These are phyloP conservation scores for Lasioglossum morio DNA, from an alignment of 2,888 invertebrate genomes.

Conservation along the genomic window DNA sequence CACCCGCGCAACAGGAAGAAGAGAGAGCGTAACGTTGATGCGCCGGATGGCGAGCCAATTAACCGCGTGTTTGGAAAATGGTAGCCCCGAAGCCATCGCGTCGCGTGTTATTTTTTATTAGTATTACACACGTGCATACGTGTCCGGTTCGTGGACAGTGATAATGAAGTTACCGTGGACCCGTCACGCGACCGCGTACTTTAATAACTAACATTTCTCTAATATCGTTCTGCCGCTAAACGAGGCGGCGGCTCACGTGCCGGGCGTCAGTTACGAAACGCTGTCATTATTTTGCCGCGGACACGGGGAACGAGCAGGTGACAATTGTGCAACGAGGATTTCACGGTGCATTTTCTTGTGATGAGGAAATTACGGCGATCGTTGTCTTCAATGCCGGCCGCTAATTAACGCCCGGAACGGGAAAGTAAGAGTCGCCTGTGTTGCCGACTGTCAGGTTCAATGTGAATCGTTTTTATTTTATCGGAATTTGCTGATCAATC, in stretches of 20 bases:
- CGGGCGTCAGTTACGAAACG: conserved; percentile 40
- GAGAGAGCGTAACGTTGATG: conserved; percentile 32
- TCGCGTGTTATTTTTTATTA: conserved; percentile 63
- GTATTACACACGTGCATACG: neutral
- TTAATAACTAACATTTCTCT: conserved; percentile 66
- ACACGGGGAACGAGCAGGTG: conserved; percentile 20
- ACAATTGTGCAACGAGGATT: conserved; percentile 26
- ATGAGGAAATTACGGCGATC: conserved; percentile 10
- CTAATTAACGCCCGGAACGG: neutral
- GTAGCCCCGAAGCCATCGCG: conserved; percentile 1
- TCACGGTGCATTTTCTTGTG: neutral
- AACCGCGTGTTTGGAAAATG: conserved; percentile 55
- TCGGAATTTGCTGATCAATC: neutral
- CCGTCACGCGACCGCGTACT: conserved; percentile 51
- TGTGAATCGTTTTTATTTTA: neutral
- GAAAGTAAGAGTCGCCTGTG: neutral
- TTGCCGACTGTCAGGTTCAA: neutral
- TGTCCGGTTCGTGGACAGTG: conserved; percentile 32
- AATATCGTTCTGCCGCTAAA: conserved; percentile 52
- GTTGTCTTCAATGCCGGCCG: conserved; percentile 6
- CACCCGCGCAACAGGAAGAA: conserved; percentile 48
- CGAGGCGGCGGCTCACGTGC: conserved; percentile 47
- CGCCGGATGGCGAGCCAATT: conserved; percentile 52
- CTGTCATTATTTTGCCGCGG: conserved; percentile 47
- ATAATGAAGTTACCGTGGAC: conserved; percentile 62